phyloP scores from a whole-genome alignment of 92 coral and sea anemone species.

The Umimayanthus chanpuru region DNA sequence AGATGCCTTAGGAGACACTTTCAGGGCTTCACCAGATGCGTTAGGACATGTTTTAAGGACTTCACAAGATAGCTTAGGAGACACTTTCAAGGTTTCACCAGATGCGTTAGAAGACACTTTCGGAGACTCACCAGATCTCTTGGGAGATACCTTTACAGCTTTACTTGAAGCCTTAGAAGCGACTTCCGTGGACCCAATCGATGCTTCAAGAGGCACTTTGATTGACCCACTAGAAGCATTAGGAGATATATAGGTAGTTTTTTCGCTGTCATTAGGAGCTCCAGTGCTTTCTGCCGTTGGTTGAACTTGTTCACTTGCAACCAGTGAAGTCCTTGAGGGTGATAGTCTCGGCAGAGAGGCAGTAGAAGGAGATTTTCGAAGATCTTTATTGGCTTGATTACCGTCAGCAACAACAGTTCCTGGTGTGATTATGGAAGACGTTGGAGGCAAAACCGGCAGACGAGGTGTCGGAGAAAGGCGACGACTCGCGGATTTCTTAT shows the following conservation, averaged over 20 bases:
- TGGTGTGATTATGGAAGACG: conserved; percentile 49
- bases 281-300: not conserved
- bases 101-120: conserved; percentile 38
- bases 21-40: conserved; percentile 25
- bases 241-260: not conserved
- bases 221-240: conserved; percentile 2
- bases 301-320: conserved; percentile 15
- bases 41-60: conserved; percentile 30
- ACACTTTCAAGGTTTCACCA: not conserved
- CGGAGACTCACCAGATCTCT: conserved; percentile 25
- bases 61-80: conserved; percentile 20
- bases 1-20: conserved; percentile 36
- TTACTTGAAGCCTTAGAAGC: conserved; percentile 18
- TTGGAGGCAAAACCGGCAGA: conserved; percentile 61
- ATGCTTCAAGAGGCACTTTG: conserved; percentile 31
- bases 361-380: not conserved
- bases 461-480: conserved; percentile 39
- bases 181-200: not conserved
- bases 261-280: not conserved
- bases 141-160: not conserved
- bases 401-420: not conserved
- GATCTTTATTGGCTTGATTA: not conserved
- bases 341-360: conserved; percentile 26
- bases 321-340: conserved; percentile 27
- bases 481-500: conserved; percentile 22